Evolutionary conservation across 2,113 vertebrate species (phyloP), one percentile per base, ranked within the genome.

Genomic region (Mugil cephalus): DNA sequence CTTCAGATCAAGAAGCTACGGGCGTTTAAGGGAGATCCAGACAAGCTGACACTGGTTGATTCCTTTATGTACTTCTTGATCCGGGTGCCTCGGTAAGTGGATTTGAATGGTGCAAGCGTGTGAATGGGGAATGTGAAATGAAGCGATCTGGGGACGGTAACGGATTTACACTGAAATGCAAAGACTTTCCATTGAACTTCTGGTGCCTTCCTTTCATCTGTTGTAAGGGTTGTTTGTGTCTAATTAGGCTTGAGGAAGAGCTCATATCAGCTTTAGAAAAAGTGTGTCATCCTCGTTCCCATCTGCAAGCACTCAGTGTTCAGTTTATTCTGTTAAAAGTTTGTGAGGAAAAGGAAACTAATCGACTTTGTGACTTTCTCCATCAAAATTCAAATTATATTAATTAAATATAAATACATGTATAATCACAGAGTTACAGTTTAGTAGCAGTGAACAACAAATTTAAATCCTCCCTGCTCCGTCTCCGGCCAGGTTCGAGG

Each of bases 61-160:
- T 97, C 95, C 83, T 99, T 99, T 93, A 96, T 99, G 94, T 94
- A 94, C 85, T 92, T 93, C 67, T 82, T 99, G 89, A 97, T 98
- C 92, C 96, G 95, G 90, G 95, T 99, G 90, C 98, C 97, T 92
- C 94, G 96, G 98, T 99, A 92, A 94, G 95, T 76, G 66, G 70
- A 34, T 53, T 77, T 78, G 69, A 67, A 6, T 60, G 21, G 15
- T 35, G 18, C 38, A 8, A 5, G 4, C 52, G 8, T 12, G 53
- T 75, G 19, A 54, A 70, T 68, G 38, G 45, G 54, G 47, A 72
- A 80, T 6, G 34, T 53, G 24, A 47, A 67, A 36, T 67, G 21
- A 38, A 42, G 40, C 51, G 55, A 43, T 60, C 4, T 13, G 4
- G 45, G 45, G 61, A 64, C 52, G 45, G 47, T 36, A 43, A 55